These are phyloP conservation scores for Leucopsar rothschildi DNA, from an alignment of 2,113 vertebrate genomes.

Conservation along the genomic window DNA sequence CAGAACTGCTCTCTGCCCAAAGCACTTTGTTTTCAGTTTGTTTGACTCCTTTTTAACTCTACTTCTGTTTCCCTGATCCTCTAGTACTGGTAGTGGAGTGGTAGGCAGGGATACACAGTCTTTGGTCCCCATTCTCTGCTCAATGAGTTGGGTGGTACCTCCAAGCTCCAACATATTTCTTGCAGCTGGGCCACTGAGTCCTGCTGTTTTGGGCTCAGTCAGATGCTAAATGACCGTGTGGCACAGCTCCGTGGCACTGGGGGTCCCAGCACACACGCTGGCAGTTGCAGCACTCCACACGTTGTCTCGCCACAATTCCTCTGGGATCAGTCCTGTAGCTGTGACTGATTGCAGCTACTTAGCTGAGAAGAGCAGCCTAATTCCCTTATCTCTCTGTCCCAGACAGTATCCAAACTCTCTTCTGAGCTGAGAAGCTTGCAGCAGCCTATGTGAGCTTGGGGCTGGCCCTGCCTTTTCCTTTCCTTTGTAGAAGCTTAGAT, in stretches of 20 bases:
- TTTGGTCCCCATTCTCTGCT: fast-evolving
- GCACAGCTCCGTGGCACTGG: neutral
- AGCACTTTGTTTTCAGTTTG: neutral
- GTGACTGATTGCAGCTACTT: conserved; percentile 57
- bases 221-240: neutral
- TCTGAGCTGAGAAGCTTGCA: conserved; percentile 21
- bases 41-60: neutral
- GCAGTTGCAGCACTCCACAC: neutral
- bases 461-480: neutral
- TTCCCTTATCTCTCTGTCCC: conserved; percentile 61
- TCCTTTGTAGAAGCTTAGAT: conserved; percentile 33
- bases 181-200: neutral
- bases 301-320: neutral
- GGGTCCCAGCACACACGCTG: neutral
- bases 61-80: neutral
- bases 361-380: conserved; percentile 51
- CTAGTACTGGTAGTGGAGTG: neutral
- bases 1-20: neutral
- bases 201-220: neutral
- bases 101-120: neutral
- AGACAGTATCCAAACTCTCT: neutral
- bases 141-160: neutral
- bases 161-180: neutral
- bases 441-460: neutral
- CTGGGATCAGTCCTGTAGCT: conserved; percentile 10